Base-by-base conservation (phyloP, 2,888 invertebrate species). In the Nephrocerus scutellatus region DNA sequence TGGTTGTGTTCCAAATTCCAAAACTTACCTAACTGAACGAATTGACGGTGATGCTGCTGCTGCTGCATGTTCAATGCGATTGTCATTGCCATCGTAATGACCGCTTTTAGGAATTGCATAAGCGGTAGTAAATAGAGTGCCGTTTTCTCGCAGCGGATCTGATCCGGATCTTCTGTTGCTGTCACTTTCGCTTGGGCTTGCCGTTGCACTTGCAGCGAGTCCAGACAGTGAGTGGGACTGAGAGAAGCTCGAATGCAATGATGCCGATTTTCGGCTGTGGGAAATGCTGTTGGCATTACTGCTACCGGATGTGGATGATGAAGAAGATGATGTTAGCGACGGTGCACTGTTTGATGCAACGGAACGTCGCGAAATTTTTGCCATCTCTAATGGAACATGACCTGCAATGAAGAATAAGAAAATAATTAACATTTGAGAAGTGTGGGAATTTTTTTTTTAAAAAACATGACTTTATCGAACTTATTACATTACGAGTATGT, bases 351-450 rank as follows among this genome's bases (percentile, higher is more conserved):
- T 51, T 47, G 53, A 59, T 51, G 57, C 60, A 56, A 57, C 52
- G 47, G 57, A 56, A 57, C 67, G 68, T 64, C 68, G 68, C 56
- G 68, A 61, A 62, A 67, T 57, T 66, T 63, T 69, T 52, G 69
- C 68, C 68, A 69, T 69, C 55, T 67, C 66, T 68, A 69, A 53
- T 62, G 55, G 56, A 57, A 63, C 68, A 69, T 69, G 54, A 63
- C 65, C 67, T 67, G 50, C 1, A 60, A 63, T 20, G 10, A 21
- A 31, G 30, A 30, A 43, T 13, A 44, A 20, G 14, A 20, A 25
- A 22, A 28, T 14, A 33, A 28, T 14, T 28, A 21, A 36, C 18
- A 21, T 18, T 25, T 30, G 8, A 20, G 3, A 40, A 21, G n/a
- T n/a, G n/a, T n/a, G n/a, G n/a, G n/a, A n/a, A n/a, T n/a, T n/a